phyloP scores from a whole-genome alignment of 2,113 vertebrate genomes.

The Brachyhypopomus occidentalis region DNA sequence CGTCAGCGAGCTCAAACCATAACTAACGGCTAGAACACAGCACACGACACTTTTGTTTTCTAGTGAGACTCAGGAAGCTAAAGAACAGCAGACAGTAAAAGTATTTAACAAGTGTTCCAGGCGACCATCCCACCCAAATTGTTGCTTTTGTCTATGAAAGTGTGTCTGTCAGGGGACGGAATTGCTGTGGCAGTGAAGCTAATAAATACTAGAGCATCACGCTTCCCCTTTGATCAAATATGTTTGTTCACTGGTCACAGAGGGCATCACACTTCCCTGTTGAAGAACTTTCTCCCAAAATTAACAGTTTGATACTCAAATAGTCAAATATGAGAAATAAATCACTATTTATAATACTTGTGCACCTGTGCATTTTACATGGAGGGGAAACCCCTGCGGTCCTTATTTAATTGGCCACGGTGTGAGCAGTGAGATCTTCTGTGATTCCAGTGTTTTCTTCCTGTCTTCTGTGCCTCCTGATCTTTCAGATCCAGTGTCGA shows the following conservation, averaged over 20 bases:
- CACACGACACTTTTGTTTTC: neutral
- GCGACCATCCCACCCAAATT: slow-evolving; percentile 40
- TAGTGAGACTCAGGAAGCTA: neutral
- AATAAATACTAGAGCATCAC: neutral
- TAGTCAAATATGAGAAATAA: too few relatives aligned
- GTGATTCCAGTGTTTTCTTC: neutral
- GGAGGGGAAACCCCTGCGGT: too few relatives aligned
- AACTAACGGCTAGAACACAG: neutral
- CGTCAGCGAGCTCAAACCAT: neutral
- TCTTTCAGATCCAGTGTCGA: slow-evolving; percentile 59
- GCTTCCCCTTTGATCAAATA: neutral
- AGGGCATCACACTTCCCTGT: too few relatives aligned
- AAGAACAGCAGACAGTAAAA: neutral
- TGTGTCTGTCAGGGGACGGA: neutral
- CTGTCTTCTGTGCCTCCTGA: slow-evolving; percentile 17
- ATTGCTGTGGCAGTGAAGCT: neutral
- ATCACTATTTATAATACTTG: too few relatives aligned
- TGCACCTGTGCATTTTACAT: too few relatives aligned
- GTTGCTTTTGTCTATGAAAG: neutral
- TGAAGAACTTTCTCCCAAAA: too few relatives aligned
- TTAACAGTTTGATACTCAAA: too few relatives aligned
- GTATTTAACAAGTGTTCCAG: neutral
- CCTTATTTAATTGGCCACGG: too few relatives aligned
- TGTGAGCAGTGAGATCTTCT: too few relatives aligned
- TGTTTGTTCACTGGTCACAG: neutral